Conservation (phyloP, 2,888 invertebrate species). For the Hymenopus coronatus region DNA sequence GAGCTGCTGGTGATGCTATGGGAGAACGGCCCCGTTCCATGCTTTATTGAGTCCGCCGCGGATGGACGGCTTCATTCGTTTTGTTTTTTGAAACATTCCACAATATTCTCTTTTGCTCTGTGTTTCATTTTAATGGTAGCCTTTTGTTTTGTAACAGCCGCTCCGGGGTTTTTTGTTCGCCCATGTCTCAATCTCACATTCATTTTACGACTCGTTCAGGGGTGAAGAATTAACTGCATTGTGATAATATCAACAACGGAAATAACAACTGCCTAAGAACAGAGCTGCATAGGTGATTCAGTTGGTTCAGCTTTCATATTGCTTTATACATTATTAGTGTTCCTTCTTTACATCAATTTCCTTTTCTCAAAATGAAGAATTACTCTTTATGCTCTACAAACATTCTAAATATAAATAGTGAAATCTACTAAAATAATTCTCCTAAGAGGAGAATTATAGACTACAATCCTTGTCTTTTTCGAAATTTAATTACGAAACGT, state of each 20-base stretch:
- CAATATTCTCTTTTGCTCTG: neutral
- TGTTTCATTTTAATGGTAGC: neutral
- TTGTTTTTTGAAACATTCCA: neutral
- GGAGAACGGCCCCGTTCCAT: neutral
- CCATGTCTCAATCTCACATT: neutral
- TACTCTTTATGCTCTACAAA: too few species aligned
- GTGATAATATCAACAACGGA: neutral
- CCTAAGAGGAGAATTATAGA: too few species aligned
- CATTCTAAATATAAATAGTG: too few species aligned
- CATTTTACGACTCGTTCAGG: neutral
- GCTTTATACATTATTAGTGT: too few species aligned
- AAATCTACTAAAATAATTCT: too few species aligned
- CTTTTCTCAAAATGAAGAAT: too few species aligned
- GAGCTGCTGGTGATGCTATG: neutral
- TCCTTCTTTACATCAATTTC: too few species aligned
- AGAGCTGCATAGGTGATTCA: too few species aligned
- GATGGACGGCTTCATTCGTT: neutral
- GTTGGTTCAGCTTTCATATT: too few species aligned
- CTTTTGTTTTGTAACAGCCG: neutral
- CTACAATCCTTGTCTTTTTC: too few species aligned
- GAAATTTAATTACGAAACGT: too few species aligned
- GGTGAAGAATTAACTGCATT: neutral
- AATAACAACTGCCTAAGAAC: neutral
- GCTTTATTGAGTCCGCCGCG: neutral
- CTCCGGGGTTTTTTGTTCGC: neutral